Evolutionary conservation across 2,797 vertebrate species (phyloP).

Genomic region (Anolis apletophallus): DNA sequence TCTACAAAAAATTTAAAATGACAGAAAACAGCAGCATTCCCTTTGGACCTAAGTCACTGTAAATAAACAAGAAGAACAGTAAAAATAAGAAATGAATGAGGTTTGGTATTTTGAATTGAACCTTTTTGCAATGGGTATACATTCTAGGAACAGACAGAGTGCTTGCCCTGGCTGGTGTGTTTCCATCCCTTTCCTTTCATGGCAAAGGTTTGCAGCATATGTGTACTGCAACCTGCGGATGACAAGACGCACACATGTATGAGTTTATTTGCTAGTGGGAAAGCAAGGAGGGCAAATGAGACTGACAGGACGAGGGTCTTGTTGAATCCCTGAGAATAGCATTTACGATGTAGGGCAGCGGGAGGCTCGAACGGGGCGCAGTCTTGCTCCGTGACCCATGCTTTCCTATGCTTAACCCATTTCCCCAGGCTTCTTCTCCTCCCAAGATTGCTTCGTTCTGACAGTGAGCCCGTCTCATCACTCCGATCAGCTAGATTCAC

Average conservation of each 20-base stretch:
- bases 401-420: rapidly evolving
- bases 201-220: neutral
- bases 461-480: neutral
- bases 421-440: slow-evolving; percentile 21
- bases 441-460: neutral
- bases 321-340: neutral
- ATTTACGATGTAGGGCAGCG: neutral
- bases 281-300: neutral
- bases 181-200: neutral
- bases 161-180: neutral
- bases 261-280: neutral
- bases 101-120: no score
- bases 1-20: rapidly evolving
- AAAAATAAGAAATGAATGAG: no score
- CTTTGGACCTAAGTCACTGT: neutral
- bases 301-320: slow-evolving; percentile 31
- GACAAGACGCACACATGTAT: neutral
- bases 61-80: neutral
- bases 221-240: neutral
- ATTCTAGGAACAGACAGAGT: no score
- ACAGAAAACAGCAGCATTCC: neutral
- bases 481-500: rapidly evolving
- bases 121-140: no score
- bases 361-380: neutral
- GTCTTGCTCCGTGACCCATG: neutral